Base-by-base conservation (phyloP, 2,797 vertebrate species). In the Anguilla marmorata region DNA sequence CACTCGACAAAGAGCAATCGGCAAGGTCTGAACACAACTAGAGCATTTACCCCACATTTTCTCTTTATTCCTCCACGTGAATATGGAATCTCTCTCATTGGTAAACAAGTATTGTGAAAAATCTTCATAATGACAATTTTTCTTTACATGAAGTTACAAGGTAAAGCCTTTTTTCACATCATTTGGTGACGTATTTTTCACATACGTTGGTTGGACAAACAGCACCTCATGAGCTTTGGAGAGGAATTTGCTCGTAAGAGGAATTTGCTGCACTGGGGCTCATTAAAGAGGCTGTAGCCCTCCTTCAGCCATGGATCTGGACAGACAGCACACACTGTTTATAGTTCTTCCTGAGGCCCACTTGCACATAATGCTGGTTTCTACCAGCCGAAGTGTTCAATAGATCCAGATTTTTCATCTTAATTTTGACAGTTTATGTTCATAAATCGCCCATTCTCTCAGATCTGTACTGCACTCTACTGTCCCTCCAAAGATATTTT, bases 331-430 rank as follows among this genome's bases (percentile, higher is more conserved):
- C 84, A 72, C 52, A 89, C 84, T 90, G 90, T 90, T 88, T 82
- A 50, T 58, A 89, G 63, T 19, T 87, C 82, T 84, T 79, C 87
- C 83, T 54, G 54, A 85, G 82, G 86, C 86, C 66, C 89, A 88
- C 76, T 87, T 41, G 85, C 86, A 85, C 86, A 88, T 66, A 86
- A 88, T 74, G 88, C n/a, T 33, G 87, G 87, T 90, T 92, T 85
- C 6, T 30, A 33, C n/a, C 54, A 33, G 84, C 84, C 41, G 8
- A 89, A 58, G 54, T 84, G 89, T 50, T 89, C 88, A 89, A 60
- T 88, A 60, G 33, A 58, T 87, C 85, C 76, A 90, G 86, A 63
- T 89, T 89, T 85, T 84, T 88, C 54, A 58, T 12, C 9, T 63
- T 66, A 21, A 85, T 1, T 85, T 56, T 54, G 83, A 58, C 33